Evolutionary conservation across 2,113 vertebrate genomes (phyloP).

Genomic region (Corvus hawaiiensis): DNA sequence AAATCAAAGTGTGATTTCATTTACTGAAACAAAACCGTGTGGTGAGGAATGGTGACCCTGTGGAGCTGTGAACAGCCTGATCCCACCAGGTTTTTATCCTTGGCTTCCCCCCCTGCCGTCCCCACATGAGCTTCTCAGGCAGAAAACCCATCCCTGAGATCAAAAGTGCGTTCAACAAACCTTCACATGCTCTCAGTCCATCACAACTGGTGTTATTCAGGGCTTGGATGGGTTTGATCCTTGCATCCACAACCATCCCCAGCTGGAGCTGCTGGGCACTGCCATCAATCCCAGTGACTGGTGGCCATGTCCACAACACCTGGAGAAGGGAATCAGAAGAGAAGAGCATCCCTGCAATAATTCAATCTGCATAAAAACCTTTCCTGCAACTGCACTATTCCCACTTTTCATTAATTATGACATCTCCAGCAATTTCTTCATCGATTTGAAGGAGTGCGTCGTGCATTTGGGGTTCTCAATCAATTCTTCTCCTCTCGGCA

Average conservation of each 20-base stretch:
- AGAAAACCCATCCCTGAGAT: not conserved
- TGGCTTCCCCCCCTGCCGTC: too few relatives aligned
- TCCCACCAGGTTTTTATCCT: not conserved
- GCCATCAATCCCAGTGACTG: not conserved
- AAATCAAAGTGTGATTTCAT: not conserved
- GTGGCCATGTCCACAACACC: not conserved
- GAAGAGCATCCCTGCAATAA: not conserved
- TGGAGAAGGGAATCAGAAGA: not conserved
- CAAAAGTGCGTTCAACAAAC: not conserved
- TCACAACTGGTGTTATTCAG: accelerated
- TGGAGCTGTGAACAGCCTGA: not conserved
- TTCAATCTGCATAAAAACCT: not conserved
- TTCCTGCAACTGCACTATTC: not conserved
- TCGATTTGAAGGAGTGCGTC: not conserved
- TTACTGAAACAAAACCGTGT: not conserved
- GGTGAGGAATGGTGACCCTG: not conserved
- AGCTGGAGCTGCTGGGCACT: not conserved
- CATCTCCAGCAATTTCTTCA: not conserved
- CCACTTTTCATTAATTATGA: not conserved
- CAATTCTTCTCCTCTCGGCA: not conserved
- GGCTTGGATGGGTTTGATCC: not conserved
- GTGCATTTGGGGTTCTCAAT: not conserved
- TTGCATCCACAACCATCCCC: not conserved
- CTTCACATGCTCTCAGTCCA: not conserved
- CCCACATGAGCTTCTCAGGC: not conserved